Evolutionary conservation across 2,113 vertebrate species (phyloP).

Genomic region (Tupaia chinensis): DNA sequence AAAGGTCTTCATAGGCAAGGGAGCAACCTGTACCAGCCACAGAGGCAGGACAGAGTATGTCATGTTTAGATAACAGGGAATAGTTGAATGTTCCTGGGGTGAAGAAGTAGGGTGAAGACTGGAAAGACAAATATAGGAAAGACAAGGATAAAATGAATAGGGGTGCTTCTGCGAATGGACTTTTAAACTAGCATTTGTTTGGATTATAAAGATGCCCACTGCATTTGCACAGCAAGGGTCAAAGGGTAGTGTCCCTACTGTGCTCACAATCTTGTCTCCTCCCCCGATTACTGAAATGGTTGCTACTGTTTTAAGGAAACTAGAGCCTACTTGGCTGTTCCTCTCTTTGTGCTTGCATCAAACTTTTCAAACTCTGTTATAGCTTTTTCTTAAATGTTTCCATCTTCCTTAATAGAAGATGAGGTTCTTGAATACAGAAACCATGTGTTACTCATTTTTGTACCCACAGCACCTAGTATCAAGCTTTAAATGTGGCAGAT

Average conservation of each 20-base stretch:
- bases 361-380: not conserved
- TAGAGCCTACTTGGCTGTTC: not conserved
- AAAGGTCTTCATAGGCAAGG: not conserved
- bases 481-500: rapidly evolving
- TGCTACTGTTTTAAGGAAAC: not conserved
- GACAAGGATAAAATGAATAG: too few species aligned
- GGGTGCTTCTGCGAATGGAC: rapidly evolving
- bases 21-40: too few species aligned
- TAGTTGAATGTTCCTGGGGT: not conserved
- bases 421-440: not conserved
- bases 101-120: not conserved
- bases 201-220: not conserved
- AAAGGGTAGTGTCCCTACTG: rapidly evolving
- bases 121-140: not conserved
- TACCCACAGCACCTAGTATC: rapidly evolving
- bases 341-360: not conserved
- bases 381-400: not conserved
- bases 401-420: rapidly evolving
- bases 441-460: not conserved
- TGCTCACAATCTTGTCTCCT: not conserved
- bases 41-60: not conserved
- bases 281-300: not conserved
- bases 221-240: not conserved
- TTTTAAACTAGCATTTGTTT: not conserved
- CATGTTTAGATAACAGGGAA: not conserved